Base-by-base conservation (phyloP, 1,140 invertebrate species). In the Pseudomyrmex cubaensis region DNA sequence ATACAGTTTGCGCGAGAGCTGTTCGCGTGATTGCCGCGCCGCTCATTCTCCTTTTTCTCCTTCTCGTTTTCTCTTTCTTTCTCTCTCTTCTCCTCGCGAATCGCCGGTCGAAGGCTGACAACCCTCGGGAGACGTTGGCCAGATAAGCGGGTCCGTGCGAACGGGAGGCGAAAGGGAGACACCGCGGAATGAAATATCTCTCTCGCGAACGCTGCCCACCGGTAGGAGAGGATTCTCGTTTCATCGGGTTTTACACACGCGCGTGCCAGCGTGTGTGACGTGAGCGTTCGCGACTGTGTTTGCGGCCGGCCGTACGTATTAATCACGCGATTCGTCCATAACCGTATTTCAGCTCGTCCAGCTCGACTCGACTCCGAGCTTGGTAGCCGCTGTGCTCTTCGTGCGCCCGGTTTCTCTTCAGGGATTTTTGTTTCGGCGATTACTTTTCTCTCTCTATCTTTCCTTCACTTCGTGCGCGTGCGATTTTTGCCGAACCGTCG, bases 291-390 rank as follows among this genome's bases (percentile, higher is more conserved):
- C 66, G 67, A 44, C 59, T 66, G 84, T 83, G 76, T 75, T 62
- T 69, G 87, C 48, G 75, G 50, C 44, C 82, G 57, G 80, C 76
- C 73, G 88, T 91, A 91, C 89, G 88, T 92, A 92, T 93, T 92
- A 93, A 93, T 93, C 92, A 92, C 90, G 91, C 91, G 89, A 92
- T 92, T 92, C 89, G 84, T 89, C 90, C 91, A 90, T 92, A 92
- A 92, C 86, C 91, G 85, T 92, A 92, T 92, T 90, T 92, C 87
- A 92, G 78, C 61, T 66, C 69, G 78, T 46, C 22, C 22, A 35
- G 77, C 67, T 82, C 52, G 52, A 59, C 56, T 50, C 25, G 25
- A 25, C n/a, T 57, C 20, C 63, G 52, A 17, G 5, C 17, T 69
- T 56, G 44, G 35, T 15, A 17, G 46, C 9, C 52, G 54, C 5